Base-by-base conservation (phyloP, 2,888 invertebrate genomes). In the Eulithis testata region DNA sequence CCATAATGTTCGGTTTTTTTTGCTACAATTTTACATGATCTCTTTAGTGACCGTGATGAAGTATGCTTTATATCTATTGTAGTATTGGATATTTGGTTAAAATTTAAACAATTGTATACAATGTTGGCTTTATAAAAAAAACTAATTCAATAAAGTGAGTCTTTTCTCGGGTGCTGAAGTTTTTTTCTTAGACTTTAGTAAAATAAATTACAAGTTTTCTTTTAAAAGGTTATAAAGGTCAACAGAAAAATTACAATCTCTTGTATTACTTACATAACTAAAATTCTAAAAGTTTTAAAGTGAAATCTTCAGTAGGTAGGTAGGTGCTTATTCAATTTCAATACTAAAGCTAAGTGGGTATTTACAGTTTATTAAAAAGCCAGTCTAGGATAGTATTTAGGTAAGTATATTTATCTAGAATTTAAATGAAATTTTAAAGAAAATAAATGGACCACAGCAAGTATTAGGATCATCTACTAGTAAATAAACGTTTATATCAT, bases 141-240 rank as follows among this genome's bases (percentile, higher is more conserved):
- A 31, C 31, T 6, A 31, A 31, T 31, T 31, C 31, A 31, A 2
- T 31, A 31, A 31, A 31, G 31, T 4, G 31, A 5, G 31, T 31
- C 4, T 31, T 31, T 31, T 31, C 31, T 31, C 31, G 6, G 31
- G 3, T 47, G 14, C 12, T 8, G 21, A 37, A 54, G 40, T 56
- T 52, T 52, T 63, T 11, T 43, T 27, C 49, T 50, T 36, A 49
- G 21, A 55, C 27, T 55, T 64, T 31, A 43, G 49, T 37, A 50
- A 64, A 64, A 59, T 50, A 44, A 27, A 37, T 60, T 9, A 44
- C 6, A 53, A 60, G 47, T 53, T 60, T 45, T 53, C 60, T 60
- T 60, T 65, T 47, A 40, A 65, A 55, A 60, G 43, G 51, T 53
- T 61, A 21, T 7, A 52, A 50, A 60, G 56, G 14, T 37, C 14